Evolutionary conservation across 2,797 vertebrate species (phyloP).

Genomic region (Nyctibius grandis): DNA sequence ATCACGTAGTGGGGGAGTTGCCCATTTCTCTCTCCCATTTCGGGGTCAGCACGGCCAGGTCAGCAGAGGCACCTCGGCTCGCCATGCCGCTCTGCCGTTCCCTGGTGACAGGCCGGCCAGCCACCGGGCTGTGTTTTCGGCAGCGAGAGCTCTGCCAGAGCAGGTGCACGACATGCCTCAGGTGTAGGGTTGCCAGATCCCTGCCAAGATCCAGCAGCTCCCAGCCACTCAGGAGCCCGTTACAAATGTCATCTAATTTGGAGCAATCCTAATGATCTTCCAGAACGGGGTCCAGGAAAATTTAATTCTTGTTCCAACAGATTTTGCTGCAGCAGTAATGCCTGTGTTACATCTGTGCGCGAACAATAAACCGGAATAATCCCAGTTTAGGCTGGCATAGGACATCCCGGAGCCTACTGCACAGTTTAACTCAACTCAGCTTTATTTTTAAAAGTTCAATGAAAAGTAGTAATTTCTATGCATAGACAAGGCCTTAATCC

Average conservation of each 20-base stretch:
- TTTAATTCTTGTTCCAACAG: not conserved
- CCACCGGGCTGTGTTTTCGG: accelerated
- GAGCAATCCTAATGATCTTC: not conserved
- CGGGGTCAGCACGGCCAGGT: not conserved
- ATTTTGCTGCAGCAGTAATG: not conserved
- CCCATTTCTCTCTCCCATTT: too few relatives aligned
- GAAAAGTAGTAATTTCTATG: not conserved
- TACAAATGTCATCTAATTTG: not conserved
- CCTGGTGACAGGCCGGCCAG: not conserved
- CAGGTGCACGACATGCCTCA: not conserved
- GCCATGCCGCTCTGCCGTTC: not conserved
- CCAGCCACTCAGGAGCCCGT: not conserved
- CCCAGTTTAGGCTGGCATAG: not conserved
- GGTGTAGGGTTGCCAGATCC: not conserved
- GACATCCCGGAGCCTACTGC: not conserved
- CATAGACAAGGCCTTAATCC: not conserved
- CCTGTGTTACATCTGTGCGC: not conserved
- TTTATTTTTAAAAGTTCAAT: not conserved
- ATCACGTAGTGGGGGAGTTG: accelerated
- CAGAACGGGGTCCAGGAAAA: not conserved
- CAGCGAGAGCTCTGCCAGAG: accelerated
- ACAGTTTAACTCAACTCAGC: not conserved
- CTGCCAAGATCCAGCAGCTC: not conserved
- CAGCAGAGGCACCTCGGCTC: not conserved
- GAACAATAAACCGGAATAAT: not conserved